Evolutionary conservation across 2,797 vertebrate species (phyloP), one percentile per base, ranked within the genome.

Genomic region (Pantherophis alleghaniensis): DNA sequence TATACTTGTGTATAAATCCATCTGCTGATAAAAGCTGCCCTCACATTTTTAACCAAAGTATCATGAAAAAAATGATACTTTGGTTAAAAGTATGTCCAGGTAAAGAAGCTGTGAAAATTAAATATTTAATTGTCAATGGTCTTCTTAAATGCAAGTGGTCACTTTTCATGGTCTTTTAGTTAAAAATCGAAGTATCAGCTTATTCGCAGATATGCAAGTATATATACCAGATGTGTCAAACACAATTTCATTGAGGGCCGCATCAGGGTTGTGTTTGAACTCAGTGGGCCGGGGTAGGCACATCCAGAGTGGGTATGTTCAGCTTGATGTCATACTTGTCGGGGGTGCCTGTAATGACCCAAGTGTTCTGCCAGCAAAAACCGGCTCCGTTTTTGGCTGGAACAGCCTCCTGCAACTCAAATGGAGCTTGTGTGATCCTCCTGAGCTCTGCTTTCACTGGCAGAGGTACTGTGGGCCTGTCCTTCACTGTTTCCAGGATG

Each of bases 321-420:
- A 59, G 57, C 57, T 59, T 59, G 16, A 20, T 5, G 16, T 18
- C 57, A 59, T 5, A 59, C 57, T 5, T 20, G 57, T 6, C 1
- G 0, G 18, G 5, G 5, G 18, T 5, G 14, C 14, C 56, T 57
- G 56, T 57, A 1, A 5, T 57, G 56, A 13, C 4, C 14, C 14
- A 4, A 56, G 56, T 56, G 14, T 14, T 56, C 14, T 18, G 14
- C 56, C 16, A 57, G 56, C 13, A 4, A 57, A 57, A 57, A 57
- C 0, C 0, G 16, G 18, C 5, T 59, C 56, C 0, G 4, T 18
- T 57, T 57, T 57, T 0, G 0, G 56, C 16, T 57, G 16, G 56
- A 5, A 57, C 18, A 16, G 16, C 12, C 13, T 56, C 55, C 55
- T 56, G 55, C 16, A 57, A 18, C 5, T 20, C 1, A 16, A 57